Evolutionary conservation across 2,888 invertebrate species (phyloP), one percentile per base, ranked within the genome.

Genomic region (Parnassius glacialis): DNA sequence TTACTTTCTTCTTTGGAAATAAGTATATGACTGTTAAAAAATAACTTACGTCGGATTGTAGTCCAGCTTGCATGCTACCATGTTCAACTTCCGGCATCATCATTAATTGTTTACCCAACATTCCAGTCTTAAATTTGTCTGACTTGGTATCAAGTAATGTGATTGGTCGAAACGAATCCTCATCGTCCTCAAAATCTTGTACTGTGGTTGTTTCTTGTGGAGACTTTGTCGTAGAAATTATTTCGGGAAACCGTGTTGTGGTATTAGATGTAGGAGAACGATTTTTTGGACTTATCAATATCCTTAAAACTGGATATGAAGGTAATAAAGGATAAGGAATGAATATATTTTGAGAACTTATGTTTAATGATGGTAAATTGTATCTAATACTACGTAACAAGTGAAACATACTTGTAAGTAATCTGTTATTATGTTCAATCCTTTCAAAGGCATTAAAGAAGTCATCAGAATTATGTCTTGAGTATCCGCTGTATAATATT

Each of bases 41-140:
- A 34, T 25, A 13, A 13, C 55, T 55, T 45, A 55, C 55, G 45
- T 12, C 9, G 13, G n/a, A 16, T 12, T 45, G 45, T 25, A 11
- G 1, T 20, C 59, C 59, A 48, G 54, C 42, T 62, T 62, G 62
- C 1, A 55, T 20, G 41, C 62, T 62, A 2, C 62, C 62, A 41
- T 62, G 62, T 55, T 62, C 62, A 20, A 60, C 59, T 34, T 60
- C 59, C 1, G 59, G 59, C 9, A 50, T 7, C 11, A 9, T 7
- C 13, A 7, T 59, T 12, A 10, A 5, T n/a, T 10, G 10, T 11
- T 3, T 52, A 41, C 25, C 25, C 25, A 45, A 42, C 9, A 54
- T 41, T 43, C 10, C 25, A 20, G 20, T 54, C 11, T 47, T 50
- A 10, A 53, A 47, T 60, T n/a, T 54, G 9, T 43, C 10, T 16